Evolutionary conservation across 1,140 invertebrate genomes (phyloP), one percentile per base, ranked within the genome.

Genomic region (Zaprionus gabonicus): DNA sequence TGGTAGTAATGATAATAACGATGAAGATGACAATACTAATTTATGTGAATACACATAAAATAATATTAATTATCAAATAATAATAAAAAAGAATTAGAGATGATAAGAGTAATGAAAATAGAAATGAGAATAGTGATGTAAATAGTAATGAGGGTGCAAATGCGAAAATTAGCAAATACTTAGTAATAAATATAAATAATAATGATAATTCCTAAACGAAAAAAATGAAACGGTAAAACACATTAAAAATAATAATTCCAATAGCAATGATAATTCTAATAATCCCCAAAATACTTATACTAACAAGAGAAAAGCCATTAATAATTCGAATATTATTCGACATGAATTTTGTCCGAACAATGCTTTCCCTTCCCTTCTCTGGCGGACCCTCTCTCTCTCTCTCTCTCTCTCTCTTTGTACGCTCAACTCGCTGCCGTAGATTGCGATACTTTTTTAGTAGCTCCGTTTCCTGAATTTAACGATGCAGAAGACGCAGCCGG

Each of bases 381-480:
- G 9, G 31, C 9, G 9, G 3, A 34, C 17, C 0, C 20, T 17
- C n/a, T 0, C 20, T 17, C n/a, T 7, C n/a, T 46, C 9, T 34
- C 10, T 31, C 28, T 23, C 17, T 1, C 20, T 17, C n/a, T 7
- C n/a, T 46, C 9, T 34, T 34, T 31, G 6, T 34, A 34, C 31
- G 7, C 41, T 46, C n/a, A 17, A n/a, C n/a, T 46, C n/a, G n/a
- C 46, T 51, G 17, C 20, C 20, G 10, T 71, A 44, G 41, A 28
- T 67, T 53, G 65, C 60, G 49, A 38, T 66, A 62, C 53, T 53
- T 46, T 70, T 62, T 51, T 56, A 36, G 64, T 73, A 70, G 68
- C 71, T 57, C 51, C 84, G 73, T 88, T 84, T 87, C 84, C 84
- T 81, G 81, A 36, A 71, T 79, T 88, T 88, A 87, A 87, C 84